Evolutionary conservation across 1,140 invertebrate genomes (phyloP).

Genomic region (Trichoplusia ni): DNA sequence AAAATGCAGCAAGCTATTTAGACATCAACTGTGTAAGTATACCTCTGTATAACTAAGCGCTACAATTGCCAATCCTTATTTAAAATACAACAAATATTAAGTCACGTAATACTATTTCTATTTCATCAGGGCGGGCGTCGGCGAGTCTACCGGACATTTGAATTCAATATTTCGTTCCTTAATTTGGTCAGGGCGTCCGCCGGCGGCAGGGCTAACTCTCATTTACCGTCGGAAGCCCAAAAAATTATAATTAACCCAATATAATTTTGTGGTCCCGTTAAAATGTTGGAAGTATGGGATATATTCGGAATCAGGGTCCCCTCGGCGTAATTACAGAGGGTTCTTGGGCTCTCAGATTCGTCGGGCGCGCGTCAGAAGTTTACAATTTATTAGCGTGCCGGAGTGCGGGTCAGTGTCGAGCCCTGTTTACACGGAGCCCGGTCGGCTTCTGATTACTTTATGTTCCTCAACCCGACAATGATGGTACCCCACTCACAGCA

Average conservation of each 20-base stretch:
- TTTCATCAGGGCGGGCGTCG: neutral
- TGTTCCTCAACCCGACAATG: too few relatives aligned
- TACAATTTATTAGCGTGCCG: slow-evolving; percentile 32
- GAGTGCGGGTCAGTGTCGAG: slow-evolving; percentile 3
- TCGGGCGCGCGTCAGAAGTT: slow-evolving; percentile 29
- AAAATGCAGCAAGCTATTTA: too few relatives aligned
- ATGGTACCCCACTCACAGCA: neutral
- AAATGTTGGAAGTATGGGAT: slow-evolving; percentile 6
- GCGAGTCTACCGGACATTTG: slow-evolving; percentile 1
- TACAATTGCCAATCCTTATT: neutral
- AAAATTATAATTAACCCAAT: slow-evolving; percentile 16
- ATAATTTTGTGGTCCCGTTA: slow-evolving; percentile 4
- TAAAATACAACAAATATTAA: slow-evolving; percentile 1
- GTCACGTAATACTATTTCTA: slow-evolving; percentile 8
- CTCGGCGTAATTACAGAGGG: slow-evolving; percentile 28
- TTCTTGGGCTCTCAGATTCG: slow-evolving; percentile 14
- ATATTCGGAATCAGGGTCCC: neutral
- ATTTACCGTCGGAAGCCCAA: slow-evolving; percentile 19
- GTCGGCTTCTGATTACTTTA: slow-evolving; percentile 14
- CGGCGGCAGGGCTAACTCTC: neutral
- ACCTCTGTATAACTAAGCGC: too few relatives aligned
- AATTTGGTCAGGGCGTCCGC: slow-evolving; percentile 12
- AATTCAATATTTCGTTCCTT: slow-evolving; percentile 28
- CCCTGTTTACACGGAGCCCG: slow-evolving; percentile 15
- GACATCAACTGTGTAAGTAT: too few relatives aligned